Percentiles rank a stretch among this genome's conserved stretches.
Conservation (phyloP, 2,113 vertebrate genomes). For the Cnemophilus loriae region DNA sequence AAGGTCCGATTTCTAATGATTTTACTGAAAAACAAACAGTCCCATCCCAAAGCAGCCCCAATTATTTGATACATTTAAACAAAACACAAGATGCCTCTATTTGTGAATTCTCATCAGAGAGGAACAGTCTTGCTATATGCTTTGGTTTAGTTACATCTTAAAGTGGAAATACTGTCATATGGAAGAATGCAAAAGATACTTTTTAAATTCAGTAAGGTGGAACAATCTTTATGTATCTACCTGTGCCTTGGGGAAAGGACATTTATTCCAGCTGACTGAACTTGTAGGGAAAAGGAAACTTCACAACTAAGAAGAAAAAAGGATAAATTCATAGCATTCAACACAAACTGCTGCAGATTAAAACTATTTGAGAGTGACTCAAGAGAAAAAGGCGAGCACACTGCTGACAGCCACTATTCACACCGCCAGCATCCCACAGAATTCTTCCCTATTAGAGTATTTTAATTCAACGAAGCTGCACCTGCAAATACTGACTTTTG, state of each 20-base stretch:
- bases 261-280: neutral
- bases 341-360: neutral
- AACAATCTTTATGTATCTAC: neutral
- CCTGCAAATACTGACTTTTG: neutral
- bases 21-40: neutral
- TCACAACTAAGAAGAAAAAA: neutral
- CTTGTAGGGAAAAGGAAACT: neutral
- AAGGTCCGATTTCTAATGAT: neutral
- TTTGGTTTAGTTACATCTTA: neutral
- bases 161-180: neutral
- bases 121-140: neutral
- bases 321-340: neutral
- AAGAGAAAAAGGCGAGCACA: neutral
- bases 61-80: neutral
- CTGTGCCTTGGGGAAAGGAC: neutral
- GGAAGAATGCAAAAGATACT: neutral
- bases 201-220: neutral
- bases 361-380: neutral
- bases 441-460: neutral
- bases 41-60: rapidly evolving
- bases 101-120: neutral
- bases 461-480: neutral
- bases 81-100: neutral
- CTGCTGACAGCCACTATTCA: neutral
- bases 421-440: neutral